A percentile compares a stretch with the other conserved stretches of the same genome.
Evolutionary conservation across 2,797 vertebrate genomes (phyloP).

Genomic region (Diplodus puntazzo): DNA sequence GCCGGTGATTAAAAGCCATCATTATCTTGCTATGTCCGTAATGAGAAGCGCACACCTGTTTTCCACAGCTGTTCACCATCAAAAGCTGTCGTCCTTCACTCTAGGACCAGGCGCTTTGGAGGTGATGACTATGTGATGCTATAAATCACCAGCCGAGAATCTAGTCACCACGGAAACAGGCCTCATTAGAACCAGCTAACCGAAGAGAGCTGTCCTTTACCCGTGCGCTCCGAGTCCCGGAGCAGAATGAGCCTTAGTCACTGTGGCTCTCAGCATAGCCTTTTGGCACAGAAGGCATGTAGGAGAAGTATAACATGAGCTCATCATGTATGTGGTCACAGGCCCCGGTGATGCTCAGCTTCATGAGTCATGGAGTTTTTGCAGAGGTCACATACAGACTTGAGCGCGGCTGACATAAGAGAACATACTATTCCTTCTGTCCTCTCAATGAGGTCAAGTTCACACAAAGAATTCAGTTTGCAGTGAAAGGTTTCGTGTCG

Average conservation of each 20-base stretch:
- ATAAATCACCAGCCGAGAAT: conserved; percentile 72
- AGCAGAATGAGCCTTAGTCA: conserved; percentile 55
- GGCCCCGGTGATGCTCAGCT: conserved; percentile 14
- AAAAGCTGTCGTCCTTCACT: conserved; percentile 74
- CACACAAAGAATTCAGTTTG: not conserved
- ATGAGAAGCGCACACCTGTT: conserved; percentile 82
- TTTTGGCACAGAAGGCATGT: conserved; percentile 27
- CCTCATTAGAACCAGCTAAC: conserved; percentile 63
- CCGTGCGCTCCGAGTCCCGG: conserved; percentile 18
- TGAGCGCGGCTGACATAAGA: conserved; percentile 25
- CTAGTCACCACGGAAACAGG: conserved; percentile 64
- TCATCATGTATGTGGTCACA: conserved; percentile 45
- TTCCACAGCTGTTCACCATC: conserved; percentile 74
- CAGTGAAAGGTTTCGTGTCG: not conserved
- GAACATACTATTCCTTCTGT: conserved; percentile 8
- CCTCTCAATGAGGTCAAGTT: not conserved
- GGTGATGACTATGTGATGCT: conserved; percentile 71
- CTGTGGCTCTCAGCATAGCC: conserved; percentile 15
- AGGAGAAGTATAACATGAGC: conserved; percentile 45
- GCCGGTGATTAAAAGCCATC: conserved; percentile 72
- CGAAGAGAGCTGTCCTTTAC: conserved; percentile 49
- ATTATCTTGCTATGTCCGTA: conserved; percentile 61
- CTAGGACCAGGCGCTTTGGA: conserved; percentile 60
- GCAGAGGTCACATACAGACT: conserved; percentile 37
- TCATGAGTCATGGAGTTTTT: conserved; percentile 49